Evolutionary conservation across 2,113 vertebrate genomes (phyloP).

Genomic region (Oenanthe melanoleuca): DNA sequence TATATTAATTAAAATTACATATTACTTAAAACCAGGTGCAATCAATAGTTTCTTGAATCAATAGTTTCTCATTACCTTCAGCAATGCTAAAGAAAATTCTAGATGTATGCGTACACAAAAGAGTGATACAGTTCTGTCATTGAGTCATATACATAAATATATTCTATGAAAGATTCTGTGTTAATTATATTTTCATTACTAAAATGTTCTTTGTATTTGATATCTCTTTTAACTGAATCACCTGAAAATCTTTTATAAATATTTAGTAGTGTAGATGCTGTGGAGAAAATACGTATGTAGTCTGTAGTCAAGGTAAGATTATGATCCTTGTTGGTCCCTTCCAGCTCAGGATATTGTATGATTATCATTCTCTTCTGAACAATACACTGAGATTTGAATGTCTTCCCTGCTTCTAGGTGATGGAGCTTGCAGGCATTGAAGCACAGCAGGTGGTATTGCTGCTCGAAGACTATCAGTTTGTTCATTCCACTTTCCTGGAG

Average conservation of each 20-base stretch:
- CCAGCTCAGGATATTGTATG: not conserved
- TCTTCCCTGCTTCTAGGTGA: constrained; percentile 77
- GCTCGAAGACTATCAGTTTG: constrained; percentile 94
- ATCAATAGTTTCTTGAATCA: not conserved
- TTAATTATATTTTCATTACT: not conserved
- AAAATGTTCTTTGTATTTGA: not conserved
- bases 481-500: constrained; percentile 89
- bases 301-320: not conserved
- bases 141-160: not conserved
- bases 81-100: not conserved
- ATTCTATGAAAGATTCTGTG: not conserved
- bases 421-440: constrained; percentile 91
- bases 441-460: constrained; percentile 91
- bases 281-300: not conserved
- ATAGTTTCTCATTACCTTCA: not conserved
- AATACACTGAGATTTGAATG: not conserved
- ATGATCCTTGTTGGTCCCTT: not conserved
- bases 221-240: not conserved
- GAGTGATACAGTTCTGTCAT: not conserved
- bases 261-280: not conserved
- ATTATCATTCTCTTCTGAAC: not conserved
- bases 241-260: not conserved
- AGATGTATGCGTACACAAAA: not conserved
- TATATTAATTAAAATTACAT: not conserved
- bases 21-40: not conserved